Evolutionary conservation across 2,797 vertebrate genomes (phyloP), one percentile per base, ranked within the genome.

Genomic region (Notolabrus celidotus): DNA sequence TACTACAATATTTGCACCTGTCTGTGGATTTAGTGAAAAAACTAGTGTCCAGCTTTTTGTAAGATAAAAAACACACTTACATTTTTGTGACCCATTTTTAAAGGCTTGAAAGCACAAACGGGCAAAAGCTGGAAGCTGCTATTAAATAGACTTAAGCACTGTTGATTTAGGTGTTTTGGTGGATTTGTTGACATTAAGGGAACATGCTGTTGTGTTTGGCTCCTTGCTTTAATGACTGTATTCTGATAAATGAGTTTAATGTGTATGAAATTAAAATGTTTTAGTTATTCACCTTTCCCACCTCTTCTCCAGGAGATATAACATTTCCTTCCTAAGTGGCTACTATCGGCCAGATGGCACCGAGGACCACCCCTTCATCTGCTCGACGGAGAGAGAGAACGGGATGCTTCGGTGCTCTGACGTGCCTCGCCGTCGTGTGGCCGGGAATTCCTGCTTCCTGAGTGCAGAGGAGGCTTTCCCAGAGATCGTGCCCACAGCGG

Each of bases 361-460:
- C 0, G 97, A 98, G 6, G 97, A 98, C 71, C 95, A 96, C 68
- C 97, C 97, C 0, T 99, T 97, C 91, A 98, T 99, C 92, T 99
- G 98, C 88, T 99, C 97, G 0, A 94, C 91, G 0, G 94, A 94
- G 45, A 93, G 95, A 0, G 97, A 99, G 46, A 99, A 98, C 0
- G 98, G 97, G 46, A 99, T 99, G 96, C 95, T 97, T 73, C 94
- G 93, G 6, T 99, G 98, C 86, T 94, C 95, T 0, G 95, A 93
- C 49, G 96, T 99, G 63, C 97, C 97, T 3, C 90, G 87, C 65
- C 94, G 95, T 69, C 95, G 94, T 0, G 94, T 96, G 43, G 92
- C 89, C 45, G 90, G 95, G n/a, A 80, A 92, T 46, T 95, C 94
- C 82, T 99, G 97, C 86, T 92, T 93, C 0, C 92, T 98, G 77